These are phyloP conservation scores for Hylomyscus alleni DNA, from an alignment of 2,797 vertebrate genomes.

Conservation along the genomic window DNA sequence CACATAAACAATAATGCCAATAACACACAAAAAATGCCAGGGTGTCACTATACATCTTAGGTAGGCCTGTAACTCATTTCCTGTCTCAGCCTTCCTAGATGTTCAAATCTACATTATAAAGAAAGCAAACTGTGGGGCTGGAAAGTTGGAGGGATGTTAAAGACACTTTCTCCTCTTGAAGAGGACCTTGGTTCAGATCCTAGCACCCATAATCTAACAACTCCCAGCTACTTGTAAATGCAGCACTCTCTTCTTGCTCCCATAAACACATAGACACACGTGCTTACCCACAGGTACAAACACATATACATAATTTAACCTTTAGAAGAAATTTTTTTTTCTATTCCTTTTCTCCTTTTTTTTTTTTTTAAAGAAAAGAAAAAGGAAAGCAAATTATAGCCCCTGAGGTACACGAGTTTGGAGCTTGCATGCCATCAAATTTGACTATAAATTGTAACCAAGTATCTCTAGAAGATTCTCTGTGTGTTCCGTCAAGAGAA, in stretches of 20 bases:
- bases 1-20: background rate
- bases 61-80: background rate
- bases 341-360: background rate
- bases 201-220: background rate
- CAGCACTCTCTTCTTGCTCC: background rate
- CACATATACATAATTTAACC: background rate
- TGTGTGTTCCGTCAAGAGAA: background rate
- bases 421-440: background rate
- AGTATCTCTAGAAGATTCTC: conserved; percentile 29
- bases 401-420: background rate
- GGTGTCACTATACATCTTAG: background rate
- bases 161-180: background rate
- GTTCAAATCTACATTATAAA: background rate
- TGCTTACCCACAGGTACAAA: too few species aligned
- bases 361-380: background rate
- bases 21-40: background rate
- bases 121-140: background rate
- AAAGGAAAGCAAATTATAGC: background rate
- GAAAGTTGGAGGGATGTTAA: background rate
- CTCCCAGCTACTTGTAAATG: background rate
- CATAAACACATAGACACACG: background rate
- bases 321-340: background rate
- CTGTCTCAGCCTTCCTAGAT: background rate
- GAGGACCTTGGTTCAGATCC: background rate
- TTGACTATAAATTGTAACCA: background rate